Conservation (phyloP, 2,888 invertebrate genomes). For the Chrysomela aeneicollis region DNA sequence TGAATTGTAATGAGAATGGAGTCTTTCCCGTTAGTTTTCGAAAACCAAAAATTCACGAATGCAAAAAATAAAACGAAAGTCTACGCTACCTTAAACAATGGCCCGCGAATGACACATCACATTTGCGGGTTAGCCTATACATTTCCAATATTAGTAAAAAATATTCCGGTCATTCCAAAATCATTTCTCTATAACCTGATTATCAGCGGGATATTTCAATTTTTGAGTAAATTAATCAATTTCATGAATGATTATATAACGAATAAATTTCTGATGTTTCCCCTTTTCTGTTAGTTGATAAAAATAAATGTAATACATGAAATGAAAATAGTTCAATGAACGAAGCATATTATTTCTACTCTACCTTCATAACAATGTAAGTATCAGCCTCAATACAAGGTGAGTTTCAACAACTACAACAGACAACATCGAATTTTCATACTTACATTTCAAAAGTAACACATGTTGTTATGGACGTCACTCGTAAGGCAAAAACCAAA, state of each 20-base stretch:
- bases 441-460: conserved; percentile 60
- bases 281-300: not conserved
- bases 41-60: conserved; percentile 46
- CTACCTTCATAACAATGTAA: not conserved
- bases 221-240: no score
- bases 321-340: not conserved
- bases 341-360: conserved; percentile 4
- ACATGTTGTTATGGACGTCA: conserved; percentile 61
- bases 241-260: no score
- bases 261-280: no score
- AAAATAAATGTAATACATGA: not conserved
- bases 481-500: conserved; percentile 65
- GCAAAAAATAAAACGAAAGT: conserved; percentile 33
- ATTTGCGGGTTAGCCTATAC: not conserved
- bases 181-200: no score
- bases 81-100: conserved; percentile 16
- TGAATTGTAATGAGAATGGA: conserved; percentile 45
- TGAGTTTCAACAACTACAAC: conserved; percentile 42
- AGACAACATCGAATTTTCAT: conserved; percentile 53
- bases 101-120: not conserved
- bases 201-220: no score
- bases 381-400: conserved; percentile 32
- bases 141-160: not conserved
- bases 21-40: conserved; percentile 62
- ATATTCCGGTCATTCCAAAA: no score